phyloP scores from a whole-genome alignment of 2,888 invertebrate species.

The Spisula subtruncata region DNA sequence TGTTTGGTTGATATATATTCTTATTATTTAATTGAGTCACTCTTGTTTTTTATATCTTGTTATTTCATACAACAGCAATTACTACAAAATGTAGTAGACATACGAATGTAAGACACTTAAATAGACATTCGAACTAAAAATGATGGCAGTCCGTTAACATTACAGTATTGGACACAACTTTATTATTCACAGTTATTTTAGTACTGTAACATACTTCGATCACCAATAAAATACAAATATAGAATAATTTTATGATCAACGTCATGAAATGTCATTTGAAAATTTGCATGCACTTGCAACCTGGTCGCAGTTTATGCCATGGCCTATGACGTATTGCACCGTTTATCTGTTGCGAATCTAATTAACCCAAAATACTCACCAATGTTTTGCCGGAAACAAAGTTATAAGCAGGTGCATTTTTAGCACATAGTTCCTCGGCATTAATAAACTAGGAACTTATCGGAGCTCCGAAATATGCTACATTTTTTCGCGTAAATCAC shows the following conservation, averaged over 20 bases:
- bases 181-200: too few species aligned
- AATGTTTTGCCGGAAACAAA: constrained; percentile 8
- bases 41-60: too few species aligned
- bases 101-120: too few species aligned
- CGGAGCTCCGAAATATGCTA: background rate
- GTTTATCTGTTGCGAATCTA: background rate
- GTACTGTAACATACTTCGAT: too few species aligned
- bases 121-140: too few species aligned
- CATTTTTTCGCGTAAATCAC: background rate
- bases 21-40: background rate
- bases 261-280: too few species aligned
- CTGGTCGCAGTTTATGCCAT: background rate
- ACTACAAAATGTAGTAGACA: too few species aligned
- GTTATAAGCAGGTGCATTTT: background rate
- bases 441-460: background rate
- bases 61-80: too few species aligned
- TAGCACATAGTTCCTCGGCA: background rate
- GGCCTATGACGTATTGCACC: background rate
- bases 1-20: background rate
- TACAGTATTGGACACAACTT: too few species aligned
- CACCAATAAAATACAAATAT: too few species aligned
- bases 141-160: too few species aligned
- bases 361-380: background rate
- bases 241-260: too few species aligned
- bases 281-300: background rate